Conservation (phyloP, 2,113 vertebrate species). For the Phyllostomus discolor region DNA sequence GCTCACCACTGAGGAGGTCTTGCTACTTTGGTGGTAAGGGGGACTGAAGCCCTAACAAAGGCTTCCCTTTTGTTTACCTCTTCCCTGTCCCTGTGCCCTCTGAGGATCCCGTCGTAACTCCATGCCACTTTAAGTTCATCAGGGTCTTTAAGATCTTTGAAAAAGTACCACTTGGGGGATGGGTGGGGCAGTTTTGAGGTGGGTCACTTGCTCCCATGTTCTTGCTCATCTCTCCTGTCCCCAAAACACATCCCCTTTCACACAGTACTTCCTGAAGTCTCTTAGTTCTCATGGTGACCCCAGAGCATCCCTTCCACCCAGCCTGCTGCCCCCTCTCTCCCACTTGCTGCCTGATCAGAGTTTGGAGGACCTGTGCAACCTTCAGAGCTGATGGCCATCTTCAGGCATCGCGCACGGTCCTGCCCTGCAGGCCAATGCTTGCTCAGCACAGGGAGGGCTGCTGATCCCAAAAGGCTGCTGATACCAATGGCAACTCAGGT, state of each 20-base stretch:
- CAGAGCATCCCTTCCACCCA: not conserved
- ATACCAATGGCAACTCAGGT: not conserved
- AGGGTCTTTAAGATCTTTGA: not conserved
- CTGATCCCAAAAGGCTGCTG: not conserved
- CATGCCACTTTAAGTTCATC: not conserved
- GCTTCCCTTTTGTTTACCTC: not conserved
- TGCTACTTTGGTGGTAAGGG: not conserved
- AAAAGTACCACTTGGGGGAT: not conserved
- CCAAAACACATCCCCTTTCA: not conserved
- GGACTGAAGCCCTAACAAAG: not conserved
- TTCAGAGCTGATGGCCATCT: not conserved
- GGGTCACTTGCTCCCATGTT: not conserved
- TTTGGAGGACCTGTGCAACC: not conserved
- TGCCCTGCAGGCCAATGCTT: not conserved
- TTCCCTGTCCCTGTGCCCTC: not conserved
- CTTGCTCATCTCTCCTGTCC: not conserved
- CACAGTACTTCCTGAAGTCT: not conserved
- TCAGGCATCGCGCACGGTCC: not conserved
- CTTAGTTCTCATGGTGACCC: not conserved
- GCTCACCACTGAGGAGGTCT: not conserved
- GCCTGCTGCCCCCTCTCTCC: not conserved
- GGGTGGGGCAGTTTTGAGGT: not conserved
- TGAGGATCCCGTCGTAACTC: not conserved
- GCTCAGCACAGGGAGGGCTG: too few relatives aligned
- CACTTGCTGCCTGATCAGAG: not conserved